These are phyloP conservation scores for Cataglyphis livida DNA, from an alignment of 2,888 invertebrate species.

Conservation along the genomic window DNA sequence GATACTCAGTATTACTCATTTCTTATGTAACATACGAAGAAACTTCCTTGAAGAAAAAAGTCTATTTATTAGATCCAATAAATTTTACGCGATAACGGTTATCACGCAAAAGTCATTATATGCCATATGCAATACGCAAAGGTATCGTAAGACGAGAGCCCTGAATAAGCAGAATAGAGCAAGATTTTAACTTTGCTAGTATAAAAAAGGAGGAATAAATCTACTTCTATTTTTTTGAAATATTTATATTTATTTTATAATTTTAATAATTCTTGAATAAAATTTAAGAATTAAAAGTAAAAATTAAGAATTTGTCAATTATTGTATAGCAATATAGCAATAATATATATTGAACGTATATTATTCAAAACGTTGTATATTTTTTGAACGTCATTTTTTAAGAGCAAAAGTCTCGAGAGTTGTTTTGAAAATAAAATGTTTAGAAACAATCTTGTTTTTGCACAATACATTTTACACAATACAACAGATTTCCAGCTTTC, in stretches of 20 bases:
- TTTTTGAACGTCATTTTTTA: background rate
- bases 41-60: slow-evolving; percentile 20
- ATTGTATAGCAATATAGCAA: background rate
- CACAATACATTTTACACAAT: background rate
- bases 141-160: slow-evolving; percentile 7
- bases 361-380: background rate
- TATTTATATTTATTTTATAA: background rate
- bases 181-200: slow-evolving; percentile 6
- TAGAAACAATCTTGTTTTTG: background rate
- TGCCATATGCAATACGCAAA: background rate
- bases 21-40: background rate
- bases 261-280: background rate
- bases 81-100: slow-evolving; percentile 50
- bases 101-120: slow-evolving; percentile 33
- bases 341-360: background rate
- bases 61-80: slow-evolving; percentile 36
- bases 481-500: background rate
- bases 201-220: background rate
- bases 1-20: background rate
- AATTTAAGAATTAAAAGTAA: background rate
- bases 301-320: background rate
- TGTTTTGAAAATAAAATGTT: background rate
- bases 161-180: background rate
- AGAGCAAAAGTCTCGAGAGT: background rate
- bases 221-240: background rate